Evolutionary conservation across 2,888 invertebrate species (phyloP).

Genomic region (Epinotia nisella): DNA sequence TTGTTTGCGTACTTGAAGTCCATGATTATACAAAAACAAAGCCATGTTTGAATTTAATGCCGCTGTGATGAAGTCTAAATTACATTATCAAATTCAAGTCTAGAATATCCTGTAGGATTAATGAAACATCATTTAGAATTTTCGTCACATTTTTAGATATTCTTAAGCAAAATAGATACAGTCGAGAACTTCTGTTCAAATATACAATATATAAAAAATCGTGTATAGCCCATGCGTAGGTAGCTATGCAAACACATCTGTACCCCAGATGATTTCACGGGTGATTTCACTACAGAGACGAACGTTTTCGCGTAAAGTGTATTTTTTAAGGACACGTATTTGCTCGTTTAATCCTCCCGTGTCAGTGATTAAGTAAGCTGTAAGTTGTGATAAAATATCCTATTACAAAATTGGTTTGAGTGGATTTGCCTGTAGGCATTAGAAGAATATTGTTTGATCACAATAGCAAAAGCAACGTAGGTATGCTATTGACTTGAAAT

Average conservation of each 20-base stretch:
- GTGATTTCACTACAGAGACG: slow-evolving; percentile 23
- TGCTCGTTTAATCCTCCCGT: neutral
- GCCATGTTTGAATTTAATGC: neutral
- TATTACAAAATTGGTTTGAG: neutral
- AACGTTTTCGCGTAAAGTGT: slow-evolving; percentile 14
- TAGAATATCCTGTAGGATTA: neutral
- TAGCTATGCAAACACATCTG: slow-evolving; percentile 22
- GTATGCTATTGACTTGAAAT: too few relatives aligned
- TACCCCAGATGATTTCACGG: slow-evolving; percentile 41
- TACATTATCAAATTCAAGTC: slow-evolving; percentile 1
- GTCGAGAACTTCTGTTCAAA: neutral
- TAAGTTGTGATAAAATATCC: neutral
- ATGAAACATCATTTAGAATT: neutral
- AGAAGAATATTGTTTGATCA: too few relatives aligned
- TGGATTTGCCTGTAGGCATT: too few relatives aligned
- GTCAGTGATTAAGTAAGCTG: neutral
- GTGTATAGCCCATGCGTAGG: too few relatives aligned
- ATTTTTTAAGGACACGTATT: neutral
- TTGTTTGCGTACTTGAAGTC: slow-evolving; percentile 16
- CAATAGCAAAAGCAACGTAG: too few relatives aligned
- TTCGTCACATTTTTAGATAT: neutral
- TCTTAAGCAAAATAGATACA: neutral
- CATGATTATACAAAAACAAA: slow-evolving; percentile 13
- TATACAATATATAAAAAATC: neutral
- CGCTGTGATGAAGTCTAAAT: neutral